phyloP scores from a whole-genome alignment of 2,113 vertebrate genomes.

The Peromyscus maniculatus region DNA sequence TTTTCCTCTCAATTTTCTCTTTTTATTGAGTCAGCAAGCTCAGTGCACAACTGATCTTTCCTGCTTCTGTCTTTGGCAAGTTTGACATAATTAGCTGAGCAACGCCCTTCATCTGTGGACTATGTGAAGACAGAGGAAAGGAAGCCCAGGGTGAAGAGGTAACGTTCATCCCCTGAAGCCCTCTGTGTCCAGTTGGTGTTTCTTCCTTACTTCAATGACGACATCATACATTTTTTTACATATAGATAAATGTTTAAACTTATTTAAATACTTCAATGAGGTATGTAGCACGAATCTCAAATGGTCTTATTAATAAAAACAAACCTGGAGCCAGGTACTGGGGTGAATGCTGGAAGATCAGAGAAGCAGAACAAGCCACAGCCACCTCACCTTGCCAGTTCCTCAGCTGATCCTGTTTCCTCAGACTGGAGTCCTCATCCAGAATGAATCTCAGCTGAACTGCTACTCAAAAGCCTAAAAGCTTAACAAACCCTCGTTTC shows the following conservation, averaged over 20 bases:
- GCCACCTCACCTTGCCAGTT: no score
- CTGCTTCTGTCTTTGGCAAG: conserved; percentile 70
- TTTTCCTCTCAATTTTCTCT: background rate
- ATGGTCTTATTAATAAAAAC: no score
- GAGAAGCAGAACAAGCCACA: no score
- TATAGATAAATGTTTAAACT: background rate
- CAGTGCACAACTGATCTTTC: conserved; percentile 74
- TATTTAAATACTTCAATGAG: background rate
- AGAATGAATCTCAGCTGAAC: no score
- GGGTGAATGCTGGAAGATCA: no score
- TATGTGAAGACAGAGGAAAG: background rate
- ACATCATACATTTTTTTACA: background rate
- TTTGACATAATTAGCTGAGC: conserved; percentile 71
- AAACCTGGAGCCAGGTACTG: no score
- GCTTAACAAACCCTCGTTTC: no score
- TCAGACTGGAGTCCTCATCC: no score
- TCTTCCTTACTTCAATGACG: background rate
- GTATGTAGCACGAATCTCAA: no score
- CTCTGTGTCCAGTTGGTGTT: accelerated
- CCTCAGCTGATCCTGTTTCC: no score
- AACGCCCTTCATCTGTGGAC: conserved; percentile 42
- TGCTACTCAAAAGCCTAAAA: no score
- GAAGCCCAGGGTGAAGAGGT: background rate
- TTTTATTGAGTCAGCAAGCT: conserved; percentile 81
- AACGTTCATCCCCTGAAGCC: background rate